A percentile compares a stretch with the other conserved stretches of the same genome.
phyloP scores from a whole-genome alignment of 1,140 invertebrate genomes.

The Andricus grossulariae region DNA sequence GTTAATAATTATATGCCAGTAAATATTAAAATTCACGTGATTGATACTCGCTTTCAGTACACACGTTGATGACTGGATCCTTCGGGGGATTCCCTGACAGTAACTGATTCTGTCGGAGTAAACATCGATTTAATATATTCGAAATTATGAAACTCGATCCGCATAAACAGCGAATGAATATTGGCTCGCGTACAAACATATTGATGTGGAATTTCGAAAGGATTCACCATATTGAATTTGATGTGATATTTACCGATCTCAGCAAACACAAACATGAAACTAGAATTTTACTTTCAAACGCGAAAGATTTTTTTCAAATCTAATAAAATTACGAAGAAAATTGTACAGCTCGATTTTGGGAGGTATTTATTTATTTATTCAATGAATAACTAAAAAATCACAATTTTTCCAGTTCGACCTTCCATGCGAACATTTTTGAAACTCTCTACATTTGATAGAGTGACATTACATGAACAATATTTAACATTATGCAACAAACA shows the following conservation, averaged over 20 bases:
- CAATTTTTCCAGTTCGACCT: no score
- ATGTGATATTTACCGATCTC: background rate
- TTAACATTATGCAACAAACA: no score
- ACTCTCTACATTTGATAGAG: no score
- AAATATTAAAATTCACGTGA: constrained; percentile 63
- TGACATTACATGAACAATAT: no score
- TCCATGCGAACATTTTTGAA: no score
- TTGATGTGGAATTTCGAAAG: constrained; percentile 21
- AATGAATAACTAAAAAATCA: no score
- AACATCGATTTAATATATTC: constrained; percentile 35
- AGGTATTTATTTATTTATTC: background rate
- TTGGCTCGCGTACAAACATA: constrained; percentile 2
- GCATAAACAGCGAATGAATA: constrained; percentile 10
- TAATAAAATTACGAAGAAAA: no score
- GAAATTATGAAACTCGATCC: constrained; percentile 25
- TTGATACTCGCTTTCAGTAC: constrained; percentile 57
- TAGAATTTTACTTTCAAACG: background rate
- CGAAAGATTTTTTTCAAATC: no score
- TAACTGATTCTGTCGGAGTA: constrained; percentile 23
- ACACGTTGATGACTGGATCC: constrained; percentile 45
- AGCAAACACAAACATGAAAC: background rate
- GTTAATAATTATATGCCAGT: constrained; percentile 61
- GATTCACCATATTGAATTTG: background rate
- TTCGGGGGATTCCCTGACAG: background rate
- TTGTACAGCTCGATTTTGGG: no score